Percentiles rank a stretch among this genome's conserved stretches.
These are phyloP conservation scores for Drosophila helvetica DNA, from an alignment of 2,888 invertebrate genomes.

Conservation along the genomic window DNA sequence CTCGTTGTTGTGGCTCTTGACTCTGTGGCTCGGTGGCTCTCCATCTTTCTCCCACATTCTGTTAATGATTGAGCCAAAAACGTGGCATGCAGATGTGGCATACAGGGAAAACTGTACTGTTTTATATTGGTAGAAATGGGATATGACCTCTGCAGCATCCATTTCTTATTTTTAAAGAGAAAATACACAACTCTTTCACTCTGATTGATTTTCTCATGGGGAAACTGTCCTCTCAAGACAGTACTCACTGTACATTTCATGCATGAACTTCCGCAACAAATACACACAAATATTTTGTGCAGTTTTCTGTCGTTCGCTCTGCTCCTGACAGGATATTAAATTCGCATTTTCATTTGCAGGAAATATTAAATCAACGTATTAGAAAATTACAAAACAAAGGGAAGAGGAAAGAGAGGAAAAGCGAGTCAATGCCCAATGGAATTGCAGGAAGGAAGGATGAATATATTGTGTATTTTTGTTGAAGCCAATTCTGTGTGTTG, in stretches of 20 bases:
- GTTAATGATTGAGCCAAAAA: conserved; percentile 63
- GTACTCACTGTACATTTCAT: too few relatives aligned
- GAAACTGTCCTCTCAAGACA: too few relatives aligned
- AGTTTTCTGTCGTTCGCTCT: conserved; percentile 21
- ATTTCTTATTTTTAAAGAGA: too few relatives aligned
- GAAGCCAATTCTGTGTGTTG: neutral
- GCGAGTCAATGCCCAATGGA: neutral
- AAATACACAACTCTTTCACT: too few relatives aligned
- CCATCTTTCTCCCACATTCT: conserved; percentile 17
- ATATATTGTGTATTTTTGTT: neutral
- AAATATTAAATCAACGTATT: conserved; percentile 72
- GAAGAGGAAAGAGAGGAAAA: neutral
- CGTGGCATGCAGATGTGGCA: conserved; percentile 60
- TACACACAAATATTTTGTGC: conserved; percentile 1
- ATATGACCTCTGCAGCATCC: too few relatives aligned
- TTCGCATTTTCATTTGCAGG: conserved; percentile 67
- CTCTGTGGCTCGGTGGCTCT: conserved; percentile 39
- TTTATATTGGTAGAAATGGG: too few relatives aligned
- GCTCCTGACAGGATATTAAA: conserved; percentile 72
- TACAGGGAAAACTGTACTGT: neutral
- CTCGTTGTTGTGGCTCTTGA: conserved; percentile 47
- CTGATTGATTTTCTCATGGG: too few relatives aligned
- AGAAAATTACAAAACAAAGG: conserved; percentile 52
- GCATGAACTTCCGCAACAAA: too few relatives aligned
- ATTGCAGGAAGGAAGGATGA: neutral